These are phyloP conservation scores for Limulus polyphemus DNA, from an alignment of 2,888 invertebrate genomes.

Conservation along the genomic window DNA sequence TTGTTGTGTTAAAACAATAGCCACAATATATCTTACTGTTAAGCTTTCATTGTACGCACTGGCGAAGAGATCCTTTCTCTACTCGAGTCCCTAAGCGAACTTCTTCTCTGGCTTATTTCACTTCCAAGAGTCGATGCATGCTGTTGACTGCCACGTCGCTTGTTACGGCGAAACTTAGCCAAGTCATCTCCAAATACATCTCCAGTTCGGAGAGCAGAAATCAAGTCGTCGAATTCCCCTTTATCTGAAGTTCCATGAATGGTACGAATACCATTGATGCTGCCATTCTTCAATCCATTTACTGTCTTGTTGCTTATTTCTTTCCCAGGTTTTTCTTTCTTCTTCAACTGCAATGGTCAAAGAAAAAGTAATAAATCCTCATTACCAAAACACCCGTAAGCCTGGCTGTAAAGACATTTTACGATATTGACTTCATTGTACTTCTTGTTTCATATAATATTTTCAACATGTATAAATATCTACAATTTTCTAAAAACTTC, in stretches of 20 bases:
- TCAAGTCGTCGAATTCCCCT: slow-evolving; percentile 91
- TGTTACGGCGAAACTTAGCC: slow-evolving; percentile 70
- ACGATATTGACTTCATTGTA: no score
- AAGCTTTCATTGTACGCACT: not conserved
- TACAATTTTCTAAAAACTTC: no score
- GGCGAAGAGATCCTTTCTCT: not conserved
- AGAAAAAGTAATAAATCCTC: no score
- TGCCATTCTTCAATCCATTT: slow-evolving; percentile 50
- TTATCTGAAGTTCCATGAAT: slow-evolving; percentile 42
- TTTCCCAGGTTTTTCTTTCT: no score
- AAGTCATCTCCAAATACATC: slow-evolving; percentile 93
- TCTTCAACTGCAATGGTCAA: no score
- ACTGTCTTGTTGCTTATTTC: no score
- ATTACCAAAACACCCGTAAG: no score
- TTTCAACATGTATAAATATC: no score
- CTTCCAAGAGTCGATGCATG: not conserved
- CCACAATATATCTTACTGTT: not conserved
- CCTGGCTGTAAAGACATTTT: no score
- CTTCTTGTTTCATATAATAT: no score
- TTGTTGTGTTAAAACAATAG: no score
- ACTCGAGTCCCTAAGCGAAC: not conserved
- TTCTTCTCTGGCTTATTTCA: not conserved
- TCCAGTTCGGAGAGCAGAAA: slow-evolving; percentile 83
- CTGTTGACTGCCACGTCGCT: slow-evolving; percentile 16
- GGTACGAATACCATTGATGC: slow-evolving; percentile 34